These are phyloP conservation scores for Heterodera filipjevi DNA, from an alignment of 2,888 invertebrate genomes.

Conservation along the genomic window DNA sequence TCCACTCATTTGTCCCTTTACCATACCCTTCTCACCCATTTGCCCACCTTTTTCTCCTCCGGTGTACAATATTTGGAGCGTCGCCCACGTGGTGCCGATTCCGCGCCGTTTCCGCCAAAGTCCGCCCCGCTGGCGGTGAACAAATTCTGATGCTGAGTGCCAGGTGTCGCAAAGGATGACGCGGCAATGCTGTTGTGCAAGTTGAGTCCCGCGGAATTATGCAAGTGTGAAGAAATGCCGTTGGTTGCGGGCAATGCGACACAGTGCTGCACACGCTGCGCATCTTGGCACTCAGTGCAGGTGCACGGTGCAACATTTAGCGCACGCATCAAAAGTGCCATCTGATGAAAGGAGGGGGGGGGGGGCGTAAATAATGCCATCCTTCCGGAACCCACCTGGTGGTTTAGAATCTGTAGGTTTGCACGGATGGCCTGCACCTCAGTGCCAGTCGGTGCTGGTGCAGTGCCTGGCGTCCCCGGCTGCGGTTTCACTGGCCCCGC, in stretches of 20 bases:
- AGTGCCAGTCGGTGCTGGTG: not conserved
- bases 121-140: constrained; percentile 6
- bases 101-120: not conserved
- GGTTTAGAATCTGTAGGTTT: constrained; percentile 33
- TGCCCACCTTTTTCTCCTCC: constrained; percentile 44
- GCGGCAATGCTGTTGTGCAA: not conserved
- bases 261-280: constrained; percentile 10
- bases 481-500: too few relatives aligned
- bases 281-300: constrained; percentile 6
- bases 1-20: not conserved
- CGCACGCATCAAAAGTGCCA: constrained; percentile 20
- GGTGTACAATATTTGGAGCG: constrained; percentile 55
- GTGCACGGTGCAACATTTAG: constrained; percentile 23
- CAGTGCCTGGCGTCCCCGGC: not conserved
- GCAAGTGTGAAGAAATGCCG: not conserved
- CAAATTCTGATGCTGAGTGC: constrained; percentile 7
- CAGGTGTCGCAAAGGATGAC: not conserved
- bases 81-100: constrained; percentile 42
- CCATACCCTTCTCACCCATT: not conserved
- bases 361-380: not conserved
- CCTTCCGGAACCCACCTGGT: too few relatives aligned
- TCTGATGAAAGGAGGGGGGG: constrained; percentile 1
- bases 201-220: not conserved
- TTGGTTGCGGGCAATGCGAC: constrained; percentile 6
- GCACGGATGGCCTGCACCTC: constrained; percentile 26